Evolutionary conservation across 1,140 invertebrate genomes (phyloP).

Genomic region (Ptiloglossa arizonensis): DNA sequence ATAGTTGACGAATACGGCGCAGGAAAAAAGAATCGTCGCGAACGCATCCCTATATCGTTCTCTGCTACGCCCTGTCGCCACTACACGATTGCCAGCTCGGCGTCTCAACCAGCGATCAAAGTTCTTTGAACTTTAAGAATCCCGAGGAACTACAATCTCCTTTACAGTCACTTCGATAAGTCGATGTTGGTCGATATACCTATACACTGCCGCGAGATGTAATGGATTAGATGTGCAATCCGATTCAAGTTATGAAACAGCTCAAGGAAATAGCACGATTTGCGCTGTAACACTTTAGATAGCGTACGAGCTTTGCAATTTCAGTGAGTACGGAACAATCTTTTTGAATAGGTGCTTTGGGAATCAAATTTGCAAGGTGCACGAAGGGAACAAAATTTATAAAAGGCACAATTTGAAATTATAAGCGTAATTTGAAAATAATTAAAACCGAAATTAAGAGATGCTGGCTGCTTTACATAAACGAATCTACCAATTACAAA

Average conservation of each 20-base stretch:
- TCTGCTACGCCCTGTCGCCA: slow-evolving; percentile 15
- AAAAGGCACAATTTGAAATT: too few relatives aligned
- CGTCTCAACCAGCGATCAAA: slow-evolving; percentile 35
- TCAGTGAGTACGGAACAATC: not conserved
- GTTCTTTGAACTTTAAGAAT: slow-evolving; percentile 32
- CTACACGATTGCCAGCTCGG: slow-evolving; percentile 47
- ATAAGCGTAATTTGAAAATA: too few relatives aligned
- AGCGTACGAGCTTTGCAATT: not conserved
- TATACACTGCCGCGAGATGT: not conserved
- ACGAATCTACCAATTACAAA: too few relatives aligned
- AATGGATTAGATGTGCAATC: slow-evolving; percentile 40
- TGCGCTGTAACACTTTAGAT: slow-evolving; percentile 22
- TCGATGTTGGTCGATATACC: not conserved
- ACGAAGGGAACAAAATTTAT: too few relatives aligned
- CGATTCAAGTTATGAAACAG: slow-evolving; percentile 17
- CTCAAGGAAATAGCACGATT: slow-evolving; percentile 1
- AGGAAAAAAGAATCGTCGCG: slow-evolving; percentile 6
- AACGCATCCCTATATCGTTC: slow-evolving; percentile 14
- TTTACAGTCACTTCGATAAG: slow-evolving; percentile 33
- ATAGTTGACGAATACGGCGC: not conserved
- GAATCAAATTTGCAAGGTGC: not conserved
- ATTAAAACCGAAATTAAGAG: too few relatives aligned
- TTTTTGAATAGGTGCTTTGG: not conserved
- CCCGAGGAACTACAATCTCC: slow-evolving; percentile 25
- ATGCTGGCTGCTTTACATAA: too few relatives aligned